Evolutionary conservation across 92 coral and sea anemone species (phyloP).

Genomic region (Bergia puertoricense): DNA sequence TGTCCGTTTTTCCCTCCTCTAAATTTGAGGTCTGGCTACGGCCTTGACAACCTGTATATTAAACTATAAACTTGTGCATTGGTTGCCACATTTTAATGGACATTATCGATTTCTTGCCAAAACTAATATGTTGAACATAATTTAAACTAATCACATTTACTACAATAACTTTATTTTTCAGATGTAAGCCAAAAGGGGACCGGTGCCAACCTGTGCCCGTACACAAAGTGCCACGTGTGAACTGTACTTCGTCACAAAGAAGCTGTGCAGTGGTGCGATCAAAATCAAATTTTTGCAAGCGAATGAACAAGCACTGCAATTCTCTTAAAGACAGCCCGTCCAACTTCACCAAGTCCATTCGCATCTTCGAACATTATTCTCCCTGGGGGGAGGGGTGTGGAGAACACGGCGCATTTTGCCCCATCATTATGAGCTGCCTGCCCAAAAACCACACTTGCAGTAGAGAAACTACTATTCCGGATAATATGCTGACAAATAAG

Average conservation of each 20-base stretch:
- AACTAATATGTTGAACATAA: no score
- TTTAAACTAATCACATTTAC: neutral
- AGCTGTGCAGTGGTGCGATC: conserved; percentile 16
- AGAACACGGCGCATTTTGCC: conserved; percentile 21
- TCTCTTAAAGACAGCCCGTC: neutral
- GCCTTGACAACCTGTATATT: no score
- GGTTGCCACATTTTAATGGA: no score
- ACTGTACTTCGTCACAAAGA: conserved; percentile 24
- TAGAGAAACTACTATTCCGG: neutral
- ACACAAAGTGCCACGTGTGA: neutral
- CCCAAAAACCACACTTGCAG: conserved; percentile 18
- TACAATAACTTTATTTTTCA: neutral
- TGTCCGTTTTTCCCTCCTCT: no score
- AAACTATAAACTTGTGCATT: neutral
- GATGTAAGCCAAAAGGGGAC: neutral
- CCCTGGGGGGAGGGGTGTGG: conserved; percentile 39
- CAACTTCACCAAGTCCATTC: conserved; percentile 11
- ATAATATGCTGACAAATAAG: neutral
- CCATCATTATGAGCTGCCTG: conserved; percentile 13
- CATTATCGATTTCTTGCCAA: neutral
- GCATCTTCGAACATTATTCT: conserved; percentile 7
- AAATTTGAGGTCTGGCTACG: no score
- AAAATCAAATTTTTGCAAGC: neutral
- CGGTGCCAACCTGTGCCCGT: conserved; percentile 2
- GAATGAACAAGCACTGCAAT: neutral